These are phyloP conservation scores for Cyanoderma ruficeps DNA, from an alignment of 2,113 vertebrate genomes.

Conservation along the genomic window DNA sequence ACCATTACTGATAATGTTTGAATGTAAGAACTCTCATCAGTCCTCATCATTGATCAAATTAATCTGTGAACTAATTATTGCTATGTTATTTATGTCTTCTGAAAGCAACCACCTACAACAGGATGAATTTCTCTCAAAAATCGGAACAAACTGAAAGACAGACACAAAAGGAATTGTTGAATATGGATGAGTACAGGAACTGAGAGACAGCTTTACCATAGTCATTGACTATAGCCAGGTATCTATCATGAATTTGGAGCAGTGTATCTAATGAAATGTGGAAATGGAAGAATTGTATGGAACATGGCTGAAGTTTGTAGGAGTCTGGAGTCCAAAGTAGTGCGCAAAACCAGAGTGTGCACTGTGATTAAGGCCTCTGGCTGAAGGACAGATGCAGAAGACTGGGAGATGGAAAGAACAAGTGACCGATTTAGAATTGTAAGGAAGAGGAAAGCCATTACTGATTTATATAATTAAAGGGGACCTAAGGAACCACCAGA, in stretches of 20 bases:
- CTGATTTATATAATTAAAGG: not conserved
- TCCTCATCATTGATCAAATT: not conserved
- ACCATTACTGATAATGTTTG: accelerated
- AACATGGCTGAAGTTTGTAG: not conserved
- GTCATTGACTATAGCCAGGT: not conserved
- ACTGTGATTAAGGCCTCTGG: accelerated
- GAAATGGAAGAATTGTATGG: not conserved
- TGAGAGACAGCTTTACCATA: not conserved
- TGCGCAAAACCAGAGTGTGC: not conserved
- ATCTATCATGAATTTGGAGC: not conserved
- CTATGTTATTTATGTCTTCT: not conserved
- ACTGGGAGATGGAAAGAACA: not conserved
- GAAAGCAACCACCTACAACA: not conserved
- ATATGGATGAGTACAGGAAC: not conserved
- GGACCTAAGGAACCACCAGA: not conserved
- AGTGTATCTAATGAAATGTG: not conserved
- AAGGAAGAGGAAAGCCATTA: not conserved
- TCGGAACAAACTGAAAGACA: not conserved
- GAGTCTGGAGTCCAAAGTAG: not conserved
- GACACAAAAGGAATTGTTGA: not conserved
- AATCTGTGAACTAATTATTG: not conserved
- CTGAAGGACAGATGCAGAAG: not conserved
- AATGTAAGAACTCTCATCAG: not conserved
- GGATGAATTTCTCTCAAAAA: not conserved
- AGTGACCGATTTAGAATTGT: not conserved